Evolutionary conservation across 2,797 vertebrate genomes (phyloP), one percentile per base, ranked within the genome.

Genomic region (Chrysocyon brachyurus): DNA sequence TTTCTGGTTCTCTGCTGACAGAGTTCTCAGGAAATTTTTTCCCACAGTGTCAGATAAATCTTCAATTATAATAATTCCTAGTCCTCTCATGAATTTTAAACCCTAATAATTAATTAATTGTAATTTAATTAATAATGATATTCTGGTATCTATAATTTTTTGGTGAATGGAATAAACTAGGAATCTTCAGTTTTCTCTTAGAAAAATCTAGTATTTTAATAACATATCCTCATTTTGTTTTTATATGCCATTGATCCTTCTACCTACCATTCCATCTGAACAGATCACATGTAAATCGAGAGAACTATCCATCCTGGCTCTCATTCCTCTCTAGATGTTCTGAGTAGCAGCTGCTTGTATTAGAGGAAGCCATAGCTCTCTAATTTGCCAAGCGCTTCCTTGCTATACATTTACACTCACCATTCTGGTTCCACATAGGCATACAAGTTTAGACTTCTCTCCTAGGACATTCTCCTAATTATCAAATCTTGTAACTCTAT

Each of bases 31-130:
- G 75, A 86, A 90, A 96, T 40, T 17, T 56, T 79, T 91, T 40
- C 12, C n/a, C 49, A 66, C 7, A 31, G 1, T 75, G 36, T 83
- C 57, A 94, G 56, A 57, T 72, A 90, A 95, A 66, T 93, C 19
- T 97, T 77, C 17, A 91, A 52, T 56, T 81, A 81, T 79, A 87
- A 90, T 77, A n/a, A 94, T 92, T 95, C 89, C 54, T 91, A 6
- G 10, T 89, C 56, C 31, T 79, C 68, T 56, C 82, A 26, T 94
- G 52, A 94, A 95, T 94, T 96, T 92, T 83, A 94, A 96, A 87
- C 31, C 1, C 3, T 56, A 95, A 86, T 28, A 28, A 28, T 75
- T 28, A 46, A 75, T 73, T 46, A 73, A 73, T 28, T 52, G 4
- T 75, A 75, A 75, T 52, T 49, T 52, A 75, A 75, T 49, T 49